Base-by-base conservation (phyloP, 2,113 vertebrate species). In the Engraulis encrasicolus region DNA sequence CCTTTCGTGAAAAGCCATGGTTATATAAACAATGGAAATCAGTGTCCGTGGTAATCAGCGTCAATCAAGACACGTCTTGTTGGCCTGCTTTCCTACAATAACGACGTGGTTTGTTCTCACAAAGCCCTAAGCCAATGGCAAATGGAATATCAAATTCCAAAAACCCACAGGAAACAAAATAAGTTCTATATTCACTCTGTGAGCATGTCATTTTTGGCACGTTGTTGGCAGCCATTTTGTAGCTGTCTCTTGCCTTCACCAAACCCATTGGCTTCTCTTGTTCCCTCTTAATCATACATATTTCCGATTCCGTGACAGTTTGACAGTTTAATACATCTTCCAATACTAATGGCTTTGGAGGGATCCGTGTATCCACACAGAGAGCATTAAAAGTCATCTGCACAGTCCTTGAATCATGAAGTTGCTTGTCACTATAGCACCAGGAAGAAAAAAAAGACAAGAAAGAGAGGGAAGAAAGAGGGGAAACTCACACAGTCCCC, bases 271-370 rank as follows among this genome's bases (percentile, higher is more conserved):
- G 27, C 27, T 71, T 71, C 27, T 71, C 61, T 11, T 66, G 58
- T 71, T 71, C 12, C n/a, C 7, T 71, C 61, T 71, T 34, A 71
- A 71, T 71, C 61, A 71, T 31, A 71, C 11, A 31, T 71, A 71
- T 71, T 71, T 71, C 11, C 27, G 27, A n/a, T 71, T 71, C 61
- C 61, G 5, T 34, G 61, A 71, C 61, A 71, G 61, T 27, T 34
- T 71, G 61, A 34, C 61, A 71, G 61, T 71, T 74, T 74, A 74
- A 74, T 34, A 74, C 58, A 66, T 15, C 58, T 66, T 66, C 5
- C 66, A 31, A 74, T 74, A 74, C 11, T 74, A 74, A 74, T 74
- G 66, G 66, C 27, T 74, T 34, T 74, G 31, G 66, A 74, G 66
- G 66, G 66, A 36, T 14, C 31, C 31, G 23, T 15, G 66, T 74